Conservation (phyloP, 2,113 vertebrate species). For the Solea solea region DNA sequence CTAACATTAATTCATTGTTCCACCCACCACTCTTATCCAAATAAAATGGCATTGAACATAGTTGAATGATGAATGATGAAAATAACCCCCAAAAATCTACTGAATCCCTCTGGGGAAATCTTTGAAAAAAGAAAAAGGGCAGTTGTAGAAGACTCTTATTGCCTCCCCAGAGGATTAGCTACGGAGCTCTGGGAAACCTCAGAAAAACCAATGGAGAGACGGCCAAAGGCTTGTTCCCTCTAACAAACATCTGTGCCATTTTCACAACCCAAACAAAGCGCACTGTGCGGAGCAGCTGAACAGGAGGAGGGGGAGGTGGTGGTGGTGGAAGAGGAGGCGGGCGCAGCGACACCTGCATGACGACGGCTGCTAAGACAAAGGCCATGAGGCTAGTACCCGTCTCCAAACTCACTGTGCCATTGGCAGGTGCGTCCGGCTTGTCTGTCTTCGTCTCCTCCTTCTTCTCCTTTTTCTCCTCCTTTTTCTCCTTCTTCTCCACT, state of each 20-base stretch:
- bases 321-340: conserved; percentile 47
- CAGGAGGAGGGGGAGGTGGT: conserved; percentile 50
- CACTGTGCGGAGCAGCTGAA: conserved; percentile 59
- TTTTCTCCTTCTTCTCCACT: conserved; percentile 82
- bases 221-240: conserved; percentile 21
- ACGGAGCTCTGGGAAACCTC: conserved; percentile 40
- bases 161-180: conserved; percentile 56
- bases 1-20: no score
- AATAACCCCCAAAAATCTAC: conserved; percentile 14
- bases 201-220: conserved; percentile 25
- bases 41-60: background rate
- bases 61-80: no score
- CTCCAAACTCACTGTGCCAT: conserved; percentile 82
- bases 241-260: conserved; percentile 78
- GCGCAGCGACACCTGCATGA: conserved; percentile 80
- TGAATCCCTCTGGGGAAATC: conserved; percentile 27
- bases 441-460: conserved; percentile 70
- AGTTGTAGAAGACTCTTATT: conserved; percentile 23
- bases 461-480: conserved; percentile 78
- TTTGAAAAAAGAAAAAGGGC: conserved; percentile 7
- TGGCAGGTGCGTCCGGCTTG: conserved; percentile 83
- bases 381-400: conserved; percentile 66
- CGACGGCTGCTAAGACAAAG: conserved; percentile 77
- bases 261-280: conserved; percentile 82
- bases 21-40: no score